A percentile compares a stretch with the other conserved stretches of the same genome.
These are phyloP conservation scores for Hippocampus guttulatus DNA, from an alignment of 2,113 vertebrate genomes.

Conservation along the genomic window DNA sequence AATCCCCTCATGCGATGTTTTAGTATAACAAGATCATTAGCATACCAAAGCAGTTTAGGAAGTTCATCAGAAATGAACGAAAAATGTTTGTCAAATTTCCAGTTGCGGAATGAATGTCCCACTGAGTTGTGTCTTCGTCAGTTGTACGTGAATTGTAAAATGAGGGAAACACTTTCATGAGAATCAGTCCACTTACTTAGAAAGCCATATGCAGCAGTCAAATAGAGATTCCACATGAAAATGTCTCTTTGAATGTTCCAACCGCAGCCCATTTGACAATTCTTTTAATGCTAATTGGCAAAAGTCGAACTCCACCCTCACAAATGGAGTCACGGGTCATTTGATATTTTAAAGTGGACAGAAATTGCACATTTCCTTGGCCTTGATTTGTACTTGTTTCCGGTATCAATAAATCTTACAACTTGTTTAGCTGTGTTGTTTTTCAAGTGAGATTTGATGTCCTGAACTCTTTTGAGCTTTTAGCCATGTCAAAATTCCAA, in stretches of 20 bases:
- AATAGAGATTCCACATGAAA: constrained; percentile 12
- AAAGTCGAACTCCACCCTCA: constrained; percentile 7
- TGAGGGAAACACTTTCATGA: constrained; percentile 35
- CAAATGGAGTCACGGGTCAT: neutral
- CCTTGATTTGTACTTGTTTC: constrained; percentile 18
- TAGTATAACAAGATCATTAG: neutral
- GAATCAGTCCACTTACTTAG: constrained; percentile 18
- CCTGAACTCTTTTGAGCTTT: no score
- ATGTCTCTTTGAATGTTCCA: constrained; percentile 26
- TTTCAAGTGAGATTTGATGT: neutral
- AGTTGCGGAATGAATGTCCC: constrained; percentile 8
- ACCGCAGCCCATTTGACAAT: constrained; percentile 1
- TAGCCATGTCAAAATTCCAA: no score
- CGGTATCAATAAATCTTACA: constrained; percentile 9
- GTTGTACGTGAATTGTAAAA: constrained; percentile 7
- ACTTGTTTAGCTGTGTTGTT: neutral
- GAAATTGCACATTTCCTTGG: constrained; percentile 12
- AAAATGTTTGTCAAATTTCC: constrained; percentile 4
- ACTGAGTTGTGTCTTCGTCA: constrained; percentile 2
- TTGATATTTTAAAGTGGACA: constrained; percentile 4
- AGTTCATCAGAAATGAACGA: neutral
- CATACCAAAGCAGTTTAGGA: constrained; percentile 44
- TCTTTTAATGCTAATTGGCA: neutral
- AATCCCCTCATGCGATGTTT: constrained; percentile 14
- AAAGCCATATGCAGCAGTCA: constrained; percentile 22